phyloP scores from a whole-genome alignment of 2,888 invertebrate genomes.

The Aplocera efformata region DNA sequence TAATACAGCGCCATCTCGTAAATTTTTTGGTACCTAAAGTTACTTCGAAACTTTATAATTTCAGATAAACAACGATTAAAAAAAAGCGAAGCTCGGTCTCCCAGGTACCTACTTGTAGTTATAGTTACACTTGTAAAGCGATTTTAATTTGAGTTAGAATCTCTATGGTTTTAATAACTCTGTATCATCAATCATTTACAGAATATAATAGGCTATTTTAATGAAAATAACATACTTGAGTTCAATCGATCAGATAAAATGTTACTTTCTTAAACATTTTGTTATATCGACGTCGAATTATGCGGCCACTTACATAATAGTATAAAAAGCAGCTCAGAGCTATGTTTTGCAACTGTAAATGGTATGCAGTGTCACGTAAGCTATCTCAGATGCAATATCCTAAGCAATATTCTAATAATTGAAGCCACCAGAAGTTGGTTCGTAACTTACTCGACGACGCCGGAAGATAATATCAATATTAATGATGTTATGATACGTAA shows the following conservation, averaged over 20 bases:
- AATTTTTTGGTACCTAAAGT: no score
- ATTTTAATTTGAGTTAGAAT: no score
- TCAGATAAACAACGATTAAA: no score
- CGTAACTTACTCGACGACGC: slow-evolving; percentile 11
- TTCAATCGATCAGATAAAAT: not conserved
- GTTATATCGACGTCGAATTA: slow-evolving; percentile 10
- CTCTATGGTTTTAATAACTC: no score
- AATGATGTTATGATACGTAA: not conserved
- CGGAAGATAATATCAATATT: slow-evolving; percentile 5
- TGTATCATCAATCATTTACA: not conserved
- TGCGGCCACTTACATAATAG: slow-evolving; percentile 8
- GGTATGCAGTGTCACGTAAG: slow-evolving; percentile 19
- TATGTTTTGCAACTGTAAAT: slow-evolving; percentile 12
- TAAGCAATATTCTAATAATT: slow-evolving; percentile 16
- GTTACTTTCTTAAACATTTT: slow-evolving; percentile 6
- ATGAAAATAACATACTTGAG: not conserved
- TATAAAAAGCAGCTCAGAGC: slow-evolving; percentile 8
- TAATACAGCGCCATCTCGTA: no score
- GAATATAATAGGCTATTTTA: not conserved
- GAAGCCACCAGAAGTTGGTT: slow-evolving; percentile 11
- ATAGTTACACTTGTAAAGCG: no score
- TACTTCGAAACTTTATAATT: no score
- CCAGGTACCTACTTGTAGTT: no score
- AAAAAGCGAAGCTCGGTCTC: no score
- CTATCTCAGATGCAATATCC: slow-evolving; percentile 19